Conservation (phyloP, 92 coral and sea anemone species). For the Phenganax stokvisi region DNA sequence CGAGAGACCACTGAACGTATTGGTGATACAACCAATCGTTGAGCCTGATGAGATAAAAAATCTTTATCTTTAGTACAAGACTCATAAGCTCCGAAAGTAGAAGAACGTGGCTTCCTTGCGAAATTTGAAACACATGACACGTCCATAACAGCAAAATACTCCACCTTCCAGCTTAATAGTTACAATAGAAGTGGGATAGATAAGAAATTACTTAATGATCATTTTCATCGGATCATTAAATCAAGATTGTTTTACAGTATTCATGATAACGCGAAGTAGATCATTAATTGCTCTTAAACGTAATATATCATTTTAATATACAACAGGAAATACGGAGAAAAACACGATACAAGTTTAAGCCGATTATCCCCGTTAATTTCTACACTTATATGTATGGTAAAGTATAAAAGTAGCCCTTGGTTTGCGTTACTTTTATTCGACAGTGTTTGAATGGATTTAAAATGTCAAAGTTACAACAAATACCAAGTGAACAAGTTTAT, state of each 20-base stretch:
- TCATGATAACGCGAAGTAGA: background rate
- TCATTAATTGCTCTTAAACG: background rate
- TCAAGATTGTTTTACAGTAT: background rate
- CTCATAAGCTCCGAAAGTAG: slow-evolving; percentile 22
- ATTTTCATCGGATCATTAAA: background rate
- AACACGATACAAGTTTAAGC: background rate
- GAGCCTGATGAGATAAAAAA: background rate
- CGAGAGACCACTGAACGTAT: slow-evolving; percentile 75
- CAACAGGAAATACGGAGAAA: background rate
- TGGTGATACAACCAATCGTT: slow-evolving; percentile 2
- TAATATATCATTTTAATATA: background rate
- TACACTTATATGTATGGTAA: background rate
- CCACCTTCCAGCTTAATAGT: background rate
- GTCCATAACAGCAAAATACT: background rate
- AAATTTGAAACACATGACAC: background rate
- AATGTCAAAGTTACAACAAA: background rate
- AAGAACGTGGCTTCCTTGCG: slow-evolving; percentile 15
- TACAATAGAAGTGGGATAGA: background rate
- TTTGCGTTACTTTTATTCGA: background rate
- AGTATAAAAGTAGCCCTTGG: background rate
- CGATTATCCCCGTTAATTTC: background rate
- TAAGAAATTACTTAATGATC: background rate
- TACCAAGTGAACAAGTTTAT: background rate
- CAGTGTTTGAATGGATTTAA: background rate
- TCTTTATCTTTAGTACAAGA: background rate